Base-by-base conservation (phyloP, 2,797 vertebrate species). In the Eulemur coronatus region DNA sequence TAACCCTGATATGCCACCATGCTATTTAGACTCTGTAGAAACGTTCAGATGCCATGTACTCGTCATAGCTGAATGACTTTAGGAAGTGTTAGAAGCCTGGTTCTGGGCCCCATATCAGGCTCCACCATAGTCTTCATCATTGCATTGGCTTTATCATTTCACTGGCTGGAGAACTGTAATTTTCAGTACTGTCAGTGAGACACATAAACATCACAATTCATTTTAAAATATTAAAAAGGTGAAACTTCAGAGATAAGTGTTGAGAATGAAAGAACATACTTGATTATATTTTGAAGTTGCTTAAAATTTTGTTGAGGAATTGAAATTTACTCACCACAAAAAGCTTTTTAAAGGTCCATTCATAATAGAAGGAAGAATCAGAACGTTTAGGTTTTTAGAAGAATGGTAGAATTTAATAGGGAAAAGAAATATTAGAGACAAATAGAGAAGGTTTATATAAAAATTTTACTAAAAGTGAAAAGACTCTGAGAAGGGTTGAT, bases 251-350 rank as follows among this genome's bases (percentile, higher is more conserved):
- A 90, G 65, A 84, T 90, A 80, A 94, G 6, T 48, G 9, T 4
- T 48, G 63, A 88, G 50, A 94, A 80, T 55, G 8, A 96, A 94
- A 97, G 30, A 14, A 81, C 20, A 50, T 28, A 65, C 94, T 82
- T 92, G 41, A 90, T 73, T 81, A n/a, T 78, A 65, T 88, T 94
- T 75, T 79, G 52, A 89, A 89, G 10, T 95, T 88, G 24, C 15
- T 84, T 76, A 76, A 85, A 82, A 43, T 84, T 85, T 48, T 72
- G 73, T 72, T 81, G 35, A 94, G 6, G 17, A 52, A 50, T 73
- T 86, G 43, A 95, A 94, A 96, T 90, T 81, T 95, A 75, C 88
- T 76, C 33, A 95, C 20, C 11, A 50, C 65, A 38, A 92, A 43
- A 73, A 72, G 33, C 63, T 84, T 84, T 95, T 28, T 17, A 67